Evolutionary conservation across 2,797 vertebrate genomes (phyloP), one percentile per base, ranked within the genome.

Genomic region (Ctenopoma multispine): DNA sequence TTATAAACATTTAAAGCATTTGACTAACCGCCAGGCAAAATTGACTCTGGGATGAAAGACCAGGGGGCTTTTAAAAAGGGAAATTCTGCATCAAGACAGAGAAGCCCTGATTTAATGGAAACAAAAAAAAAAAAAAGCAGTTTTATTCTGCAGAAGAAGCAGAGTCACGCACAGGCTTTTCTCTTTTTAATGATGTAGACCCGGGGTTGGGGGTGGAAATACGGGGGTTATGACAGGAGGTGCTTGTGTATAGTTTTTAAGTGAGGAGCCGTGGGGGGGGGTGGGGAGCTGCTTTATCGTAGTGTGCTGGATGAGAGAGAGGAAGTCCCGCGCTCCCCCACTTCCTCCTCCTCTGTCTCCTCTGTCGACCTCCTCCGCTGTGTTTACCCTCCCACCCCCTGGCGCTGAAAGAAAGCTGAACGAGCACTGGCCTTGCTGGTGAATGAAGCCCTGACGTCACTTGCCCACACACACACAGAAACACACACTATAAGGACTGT

Each of bases 1-100:
- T 89, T 87, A 83, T 87, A 89, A 90, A 91, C 87, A 85, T 90
- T 90, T 87, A 89, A 90, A 88, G 82, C 86, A 49, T 88, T 79
- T 87, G 82, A 90, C 80, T 82, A 89, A 87, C 82, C 48, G 76
- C 85, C 80, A 80, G 80, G 68, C 65, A 78, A 87, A 87, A 86
- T 68, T 79, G 76, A 87, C 86, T 89, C 79, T 71, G 77, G 82
- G 81, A 89, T 85, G 70, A 84, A 83, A 86, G 79, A 83, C 81
- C 49, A 24, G 58, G 72, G 80, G 73, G 81, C 66, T 85, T 87
- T 89, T 81, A 80, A 83, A 89, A 82, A 81, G 41, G 63, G 51
- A 63, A 79, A 79, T 62, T 83, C 77, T 69, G 79, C 81, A 81
- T 73, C 77, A 49, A 75, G 75, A 86, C 60, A 75, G 70, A 82